Percentiles rank a stretch among this genome's conserved stretches.
phyloP scores from a whole-genome alignment of 1,140 invertebrate genomes.

The Hermatobates lingyangjiaoensis region DNA sequence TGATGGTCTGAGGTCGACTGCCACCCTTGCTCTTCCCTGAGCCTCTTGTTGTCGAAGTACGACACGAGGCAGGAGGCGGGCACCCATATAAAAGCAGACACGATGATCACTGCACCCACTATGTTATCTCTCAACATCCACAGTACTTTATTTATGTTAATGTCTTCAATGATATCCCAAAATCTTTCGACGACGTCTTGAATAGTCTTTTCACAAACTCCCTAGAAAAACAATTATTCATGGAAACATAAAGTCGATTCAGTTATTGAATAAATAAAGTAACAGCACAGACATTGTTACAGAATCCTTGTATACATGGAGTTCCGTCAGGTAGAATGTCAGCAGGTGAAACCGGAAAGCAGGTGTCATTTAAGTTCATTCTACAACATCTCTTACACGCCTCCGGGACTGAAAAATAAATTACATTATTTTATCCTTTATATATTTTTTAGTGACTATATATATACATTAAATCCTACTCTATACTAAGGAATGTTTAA shows the following conservation, averaged over 20 bases:
- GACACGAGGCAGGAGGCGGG: constrained; percentile 66
- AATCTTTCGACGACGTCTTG: constrained; percentile 87
- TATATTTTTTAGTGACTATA: no score
- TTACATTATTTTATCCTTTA: no score
- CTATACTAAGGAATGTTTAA: no score
- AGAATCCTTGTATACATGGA: constrained; percentile 89
- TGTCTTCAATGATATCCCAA: constrained; percentile 93
- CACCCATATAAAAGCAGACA: constrained; percentile 81
- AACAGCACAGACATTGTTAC: constrained; percentile 51
- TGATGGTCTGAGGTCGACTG: not conserved
- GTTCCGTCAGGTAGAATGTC: constrained; percentile 72
- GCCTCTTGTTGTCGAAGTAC: constrained; percentile 52
- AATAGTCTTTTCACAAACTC: constrained; percentile 83
- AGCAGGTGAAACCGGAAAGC: constrained; percentile 72
- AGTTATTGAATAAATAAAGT: not conserved
- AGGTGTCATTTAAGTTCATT: constrained; percentile 75
- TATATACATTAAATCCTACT: no score
- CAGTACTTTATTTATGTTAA: constrained; percentile 82
- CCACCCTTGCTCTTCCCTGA: constrained; percentile 22
- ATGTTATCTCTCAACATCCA: constrained; percentile 73
- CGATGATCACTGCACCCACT: constrained; percentile 71
- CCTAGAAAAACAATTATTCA: constrained; percentile 30
- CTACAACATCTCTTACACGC: constrained; percentile 81
- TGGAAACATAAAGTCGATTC: not conserved
- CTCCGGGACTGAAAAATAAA: constrained; percentile 40